Percentiles rank a stretch among this genome's conserved stretches.
Conservation (phyloP, 2,113 vertebrate genomes). For the Ursus arctos region DNA sequence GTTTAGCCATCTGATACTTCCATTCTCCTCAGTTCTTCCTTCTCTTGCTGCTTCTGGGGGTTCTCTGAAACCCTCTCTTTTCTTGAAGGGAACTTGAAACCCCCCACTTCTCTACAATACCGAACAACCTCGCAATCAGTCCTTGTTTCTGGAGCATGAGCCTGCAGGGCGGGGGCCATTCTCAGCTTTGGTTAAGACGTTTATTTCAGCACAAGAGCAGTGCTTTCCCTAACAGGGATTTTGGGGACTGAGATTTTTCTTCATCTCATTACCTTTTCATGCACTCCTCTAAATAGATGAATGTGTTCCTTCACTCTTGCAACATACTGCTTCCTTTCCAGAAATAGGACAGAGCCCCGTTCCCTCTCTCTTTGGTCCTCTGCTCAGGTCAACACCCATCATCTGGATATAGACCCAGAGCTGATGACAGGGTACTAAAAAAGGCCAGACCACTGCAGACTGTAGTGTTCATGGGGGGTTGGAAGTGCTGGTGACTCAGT, state of each 20-base stretch:
- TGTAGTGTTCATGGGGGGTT: background rate
- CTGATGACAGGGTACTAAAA: conserved; percentile 68
- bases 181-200: background rate
- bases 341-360: background rate
- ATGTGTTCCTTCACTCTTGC: background rate
- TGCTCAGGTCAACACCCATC: conserved; percentile 4
- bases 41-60: background rate
- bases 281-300: background rate
- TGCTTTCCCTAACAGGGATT: background rate
- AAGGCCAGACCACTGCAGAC: conserved; percentile 20
- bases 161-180: background rate
- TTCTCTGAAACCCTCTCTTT: background rate
- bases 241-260: background rate
- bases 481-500: background rate
- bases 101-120: background rate
- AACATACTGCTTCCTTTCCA: background rate
- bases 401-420: conserved; percentile 20
- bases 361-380: conserved; percentile 38
- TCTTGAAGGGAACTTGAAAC: background rate
- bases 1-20: background rate
- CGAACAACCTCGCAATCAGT: background rate
- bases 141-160: background rate
- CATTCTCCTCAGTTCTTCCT: background rate
- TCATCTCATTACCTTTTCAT: background rate
- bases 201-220: background rate